A percentile compares a stretch with the other conserved stretches of the same genome.
Conservation (phyloP, 2,888 invertebrate genomes). For the Coenonympha glycerion region DNA sequence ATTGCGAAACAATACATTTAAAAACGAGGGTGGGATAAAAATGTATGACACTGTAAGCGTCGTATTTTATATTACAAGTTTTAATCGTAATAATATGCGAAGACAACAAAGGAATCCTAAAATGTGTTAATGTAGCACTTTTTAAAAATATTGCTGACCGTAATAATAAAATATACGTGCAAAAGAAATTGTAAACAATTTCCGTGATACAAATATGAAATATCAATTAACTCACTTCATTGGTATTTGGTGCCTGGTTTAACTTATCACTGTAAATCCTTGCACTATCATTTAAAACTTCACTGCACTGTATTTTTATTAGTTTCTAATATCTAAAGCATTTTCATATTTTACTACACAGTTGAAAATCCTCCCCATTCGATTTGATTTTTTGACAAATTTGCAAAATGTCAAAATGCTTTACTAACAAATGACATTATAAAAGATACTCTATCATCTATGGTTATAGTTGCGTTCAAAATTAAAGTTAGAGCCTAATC, state of each 20-base stretch:
- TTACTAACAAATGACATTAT: no score
- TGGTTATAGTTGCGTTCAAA: not conserved
- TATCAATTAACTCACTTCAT: slow-evolving; percentile 34
- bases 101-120: not conserved
- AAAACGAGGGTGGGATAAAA: slow-evolving; percentile 3
- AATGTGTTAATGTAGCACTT: not conserved
- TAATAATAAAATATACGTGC: not conserved
- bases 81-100: not conserved
- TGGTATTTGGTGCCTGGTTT: slow-evolving; percentile 27
- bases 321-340: not conserved
- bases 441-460: no score
- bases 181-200: slow-evolving; percentile 4
- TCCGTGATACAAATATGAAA: no score
- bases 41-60: not conserved
- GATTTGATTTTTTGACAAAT: slow-evolving; percentile 5
- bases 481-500: not conserved
- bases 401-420: no score
- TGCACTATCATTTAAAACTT: no score
- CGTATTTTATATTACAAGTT: not conserved
- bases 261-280: no score
- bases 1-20: no score
- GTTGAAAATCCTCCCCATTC: not conserved
- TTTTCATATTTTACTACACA: not conserved
- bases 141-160: not conserved
- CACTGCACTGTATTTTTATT: no score